Base-by-base conservation (phyloP, 2,888 invertebrate species). In the Bimastos eiseni region DNA sequence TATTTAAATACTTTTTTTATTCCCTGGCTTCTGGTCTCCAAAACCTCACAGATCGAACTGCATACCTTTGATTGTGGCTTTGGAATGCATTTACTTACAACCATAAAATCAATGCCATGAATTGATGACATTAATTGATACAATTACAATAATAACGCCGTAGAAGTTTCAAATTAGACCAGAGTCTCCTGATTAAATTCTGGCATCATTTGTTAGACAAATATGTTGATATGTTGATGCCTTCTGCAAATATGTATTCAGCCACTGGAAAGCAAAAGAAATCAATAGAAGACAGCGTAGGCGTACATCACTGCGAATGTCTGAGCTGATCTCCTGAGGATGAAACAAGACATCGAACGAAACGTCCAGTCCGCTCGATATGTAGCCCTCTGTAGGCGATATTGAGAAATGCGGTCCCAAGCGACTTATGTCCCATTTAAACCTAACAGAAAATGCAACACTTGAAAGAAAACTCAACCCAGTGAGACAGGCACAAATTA, bases 291-390 rank as follows among this genome's bases (percentile, higher is more conserved):
- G 55, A 89, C 15, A 33, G 33, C 30, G 41, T 17, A 5, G 0
- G 88, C 93, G 93, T 93, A 95, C 95, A 90, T 95, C 94, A 93
- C 95, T 94, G 93, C 95, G 93, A 92, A 95, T 94, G 91, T 95
- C 95, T 83, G 93, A 92, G 91, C 92, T 93, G 88, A 95, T 93
- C 36, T 93, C 93, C 70, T 95, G 93, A 5, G 97, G 97, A 93
- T 96, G 96, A 94, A 96, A 97, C 38, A 95, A 96, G 70, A 97
- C 96, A 38, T 96, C 96, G 93, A 97, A 97, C 2, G 96, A 96
- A 0, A 97, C 96, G 92, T 96, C 96, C 92, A 96, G 96, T 55
- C 96, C 96, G 0, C 97, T 96, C 8, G 96, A 96, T 92, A 96
- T 96, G 92, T 96, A 96, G 11, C 97, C 97, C 91, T 96, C 95